Evolutionary conservation across 2,888 invertebrate genomes (phyloP).

Genomic region (Scaptomyza polygonia): DNA sequence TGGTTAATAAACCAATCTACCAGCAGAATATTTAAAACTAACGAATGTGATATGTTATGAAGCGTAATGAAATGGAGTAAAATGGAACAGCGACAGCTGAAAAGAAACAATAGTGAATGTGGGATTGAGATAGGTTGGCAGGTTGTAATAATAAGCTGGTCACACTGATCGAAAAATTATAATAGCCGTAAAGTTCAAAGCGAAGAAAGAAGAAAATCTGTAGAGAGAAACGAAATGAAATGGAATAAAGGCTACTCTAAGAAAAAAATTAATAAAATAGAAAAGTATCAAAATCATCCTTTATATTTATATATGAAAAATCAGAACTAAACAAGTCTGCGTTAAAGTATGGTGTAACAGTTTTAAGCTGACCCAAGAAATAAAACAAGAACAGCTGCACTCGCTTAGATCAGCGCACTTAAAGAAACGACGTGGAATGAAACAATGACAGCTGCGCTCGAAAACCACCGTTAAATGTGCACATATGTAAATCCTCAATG

Average conservation of each 20-base stretch:
- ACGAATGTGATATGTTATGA: neutral
- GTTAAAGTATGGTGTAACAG: too few species aligned
- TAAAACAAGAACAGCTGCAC: constrained; percentile 2
- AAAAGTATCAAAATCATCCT: too few species aligned
- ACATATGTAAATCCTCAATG: constrained; percentile 70
- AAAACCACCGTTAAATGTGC: constrained; percentile 58
- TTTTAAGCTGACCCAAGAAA: too few species aligned
- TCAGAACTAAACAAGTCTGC: too few species aligned
- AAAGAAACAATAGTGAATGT: too few species aligned
- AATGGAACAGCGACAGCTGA: neutral
- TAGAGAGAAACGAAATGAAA: neutral
- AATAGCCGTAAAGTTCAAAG: too few species aligned
- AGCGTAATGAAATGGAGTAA: constrained; percentile 1
- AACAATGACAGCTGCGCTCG: constrained; percentile 43
- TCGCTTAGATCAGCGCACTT: neutral
- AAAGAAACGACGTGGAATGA: constrained; percentile 32
- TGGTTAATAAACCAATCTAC: constrained; percentile 38
- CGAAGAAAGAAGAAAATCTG: neutral
- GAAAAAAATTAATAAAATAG: too few species aligned
- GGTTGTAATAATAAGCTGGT: too few species aligned
- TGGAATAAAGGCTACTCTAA: too few species aligned
- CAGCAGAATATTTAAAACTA: constrained; percentile 32
- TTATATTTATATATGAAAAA: too few species aligned
- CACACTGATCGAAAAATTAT: too few species aligned
- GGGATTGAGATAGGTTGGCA: too few species aligned